A percentile compares a stretch with the other conserved stretches of the same genome.
Evolutionary conservation across 2,113 vertebrate species (phyloP).

Genomic region (Piaya cayana): DNA sequence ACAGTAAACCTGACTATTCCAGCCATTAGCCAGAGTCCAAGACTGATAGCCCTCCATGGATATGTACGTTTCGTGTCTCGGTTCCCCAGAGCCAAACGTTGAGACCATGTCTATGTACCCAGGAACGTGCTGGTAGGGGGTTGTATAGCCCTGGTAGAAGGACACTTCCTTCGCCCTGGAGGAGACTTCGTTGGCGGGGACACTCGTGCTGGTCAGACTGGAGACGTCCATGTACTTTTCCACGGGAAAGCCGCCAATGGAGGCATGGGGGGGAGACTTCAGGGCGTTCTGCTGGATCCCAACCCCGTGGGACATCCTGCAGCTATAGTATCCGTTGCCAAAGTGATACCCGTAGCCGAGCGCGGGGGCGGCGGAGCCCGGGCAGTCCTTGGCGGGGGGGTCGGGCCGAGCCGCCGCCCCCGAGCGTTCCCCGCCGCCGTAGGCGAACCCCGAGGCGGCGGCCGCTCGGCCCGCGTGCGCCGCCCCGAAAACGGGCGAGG

Average conservation of each 20-base stretch:
- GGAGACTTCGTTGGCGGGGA: slow-evolving; percentile 79
- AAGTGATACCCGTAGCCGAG: slow-evolving; percentile 86
- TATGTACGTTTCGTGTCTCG: slow-evolving; percentile 82
- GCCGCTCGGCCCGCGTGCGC: slow-evolving; percentile 73
- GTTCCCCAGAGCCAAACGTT: slow-evolving; percentile 80
- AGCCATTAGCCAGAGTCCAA: slow-evolving; percentile 86
- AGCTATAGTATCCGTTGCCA: slow-evolving; percentile 87
- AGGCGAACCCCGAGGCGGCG: slow-evolving; percentile 72
- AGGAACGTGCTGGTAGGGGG: slow-evolving; percentile 83
- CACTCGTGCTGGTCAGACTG: slow-evolving; percentile 77
- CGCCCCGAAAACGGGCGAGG: slow-evolving; percentile 76
- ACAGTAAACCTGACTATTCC: slow-evolving; percentile 87
- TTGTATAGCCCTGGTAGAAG: slow-evolving; percentile 84
- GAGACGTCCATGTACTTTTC: slow-evolving; percentile 87
- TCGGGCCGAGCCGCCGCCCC: slow-evolving; percentile 69
- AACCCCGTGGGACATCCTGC: slow-evolving; percentile 83
- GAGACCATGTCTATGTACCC: slow-evolving; percentile 87
- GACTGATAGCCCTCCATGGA: slow-evolving; percentile 86
- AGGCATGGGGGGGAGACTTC: slow-evolving; percentile 81
- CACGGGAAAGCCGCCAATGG: slow-evolving; percentile 80
- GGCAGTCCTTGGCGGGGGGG: slow-evolving; percentile 74
- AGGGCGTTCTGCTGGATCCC: slow-evolving; percentile 82
- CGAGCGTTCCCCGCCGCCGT: slow-evolving; percentile 76
- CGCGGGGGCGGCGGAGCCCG: slow-evolving; percentile 70
- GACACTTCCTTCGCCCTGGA: slow-evolving; percentile 82